Conservation (phyloP, 2,888 invertebrate genomes). For the Watsonalla cultraria region DNA sequence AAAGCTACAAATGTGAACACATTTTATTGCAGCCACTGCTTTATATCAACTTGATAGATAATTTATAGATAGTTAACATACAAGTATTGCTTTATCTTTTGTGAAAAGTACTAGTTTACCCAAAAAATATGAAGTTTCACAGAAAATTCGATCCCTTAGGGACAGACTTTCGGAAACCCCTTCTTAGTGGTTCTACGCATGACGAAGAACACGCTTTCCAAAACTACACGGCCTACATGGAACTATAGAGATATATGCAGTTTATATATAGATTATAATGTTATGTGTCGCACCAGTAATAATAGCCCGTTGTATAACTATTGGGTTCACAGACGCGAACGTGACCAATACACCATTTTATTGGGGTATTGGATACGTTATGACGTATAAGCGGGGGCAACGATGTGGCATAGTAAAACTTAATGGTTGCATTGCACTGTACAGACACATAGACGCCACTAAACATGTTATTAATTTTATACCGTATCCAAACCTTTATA, state of each 20-base stretch:
- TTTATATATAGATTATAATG: too few relatives aligned
- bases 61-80: neutral
- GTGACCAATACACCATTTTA: neutral
- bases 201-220: too few relatives aligned
- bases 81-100: neutral
- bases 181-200: too few relatives aligned
- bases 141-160: too few relatives aligned
- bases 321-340: neutral
- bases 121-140: too few relatives aligned
- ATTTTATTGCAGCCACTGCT: neutral
- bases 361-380: neutral
- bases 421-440: neutral
- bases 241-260: too few relatives aligned
- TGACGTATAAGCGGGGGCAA: neutral
- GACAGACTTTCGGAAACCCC: too few relatives aligned
- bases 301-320: neutral
- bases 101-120: too few relatives aligned
- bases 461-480: neutral
- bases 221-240: too few relatives aligned
- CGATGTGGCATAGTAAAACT: neutral
- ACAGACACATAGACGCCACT: neutral
- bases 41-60: neutral
- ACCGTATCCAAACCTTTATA: neutral
- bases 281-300: neutral
- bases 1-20: slow-evolving; percentile 82